Conservation (phyloP, 2,888 invertebrate species). For the Melinaea menophilus region DNA sequence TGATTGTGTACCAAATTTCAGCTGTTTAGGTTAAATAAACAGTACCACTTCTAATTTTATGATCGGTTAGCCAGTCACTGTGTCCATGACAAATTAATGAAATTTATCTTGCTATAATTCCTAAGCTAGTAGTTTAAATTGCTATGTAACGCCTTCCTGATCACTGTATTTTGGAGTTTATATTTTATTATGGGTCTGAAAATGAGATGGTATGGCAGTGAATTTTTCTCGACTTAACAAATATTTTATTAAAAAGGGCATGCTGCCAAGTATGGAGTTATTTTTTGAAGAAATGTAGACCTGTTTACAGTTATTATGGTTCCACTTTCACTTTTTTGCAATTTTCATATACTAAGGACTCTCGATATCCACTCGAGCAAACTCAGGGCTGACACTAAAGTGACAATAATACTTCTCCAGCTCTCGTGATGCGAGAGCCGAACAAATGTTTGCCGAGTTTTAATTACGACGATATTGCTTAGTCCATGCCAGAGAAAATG, state of each 20-base stretch:
- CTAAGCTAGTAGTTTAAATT: no score
- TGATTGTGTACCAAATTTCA: no score
- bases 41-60: no score
- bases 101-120: no score
- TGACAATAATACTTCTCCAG: conserved; percentile 21
- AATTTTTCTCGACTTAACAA: not conserved
- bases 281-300: not conserved
- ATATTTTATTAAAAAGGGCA: not conserved
- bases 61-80: no score
- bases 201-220: no score
- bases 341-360: not conserved
- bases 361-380: conserved; percentile 1
- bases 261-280: not conserved
- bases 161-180: no score
- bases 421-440: conserved; percentile 38
- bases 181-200: no score
- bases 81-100: no score
- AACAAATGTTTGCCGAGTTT: conserved; percentile 51
- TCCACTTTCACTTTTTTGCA: conserved; percentile 4
- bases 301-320: not conserved
- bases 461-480: conserved; percentile 61
- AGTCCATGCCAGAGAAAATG: conserved; percentile 16
- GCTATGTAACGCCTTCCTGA: no score
- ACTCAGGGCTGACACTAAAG: conserved; percentile 8
- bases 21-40: no score